A percentile compares a stretch with the other conserved stretches of the same genome.
Conservation (phyloP, 2,113 vertebrate species). For the Gopherus flavomarginatus region DNA sequence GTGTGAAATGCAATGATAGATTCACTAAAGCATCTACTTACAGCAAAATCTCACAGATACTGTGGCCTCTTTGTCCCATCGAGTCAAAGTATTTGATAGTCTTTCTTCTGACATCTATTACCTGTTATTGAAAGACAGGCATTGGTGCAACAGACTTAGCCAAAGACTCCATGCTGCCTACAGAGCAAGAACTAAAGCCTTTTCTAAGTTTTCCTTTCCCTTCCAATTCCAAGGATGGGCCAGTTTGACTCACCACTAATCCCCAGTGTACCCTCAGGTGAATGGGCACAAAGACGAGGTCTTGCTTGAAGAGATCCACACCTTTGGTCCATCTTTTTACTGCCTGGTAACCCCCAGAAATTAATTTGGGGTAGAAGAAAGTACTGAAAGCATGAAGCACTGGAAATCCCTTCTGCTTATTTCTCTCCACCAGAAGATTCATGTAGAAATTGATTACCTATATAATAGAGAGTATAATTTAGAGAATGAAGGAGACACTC, state of each 20-base stretch:
- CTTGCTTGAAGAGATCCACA: constrained; percentile 88
- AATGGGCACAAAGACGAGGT: constrained; percentile 90
- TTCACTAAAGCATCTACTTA: constrained; percentile 78
- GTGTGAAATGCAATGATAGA: background rate
- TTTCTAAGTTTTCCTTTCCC: background rate
- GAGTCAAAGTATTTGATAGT: constrained; percentile 90
- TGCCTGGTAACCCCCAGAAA: constrained; percentile 80
- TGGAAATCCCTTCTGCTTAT: constrained; percentile 74
- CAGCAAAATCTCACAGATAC: constrained; percentile 87
- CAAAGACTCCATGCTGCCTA: background rate
- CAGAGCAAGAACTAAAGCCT: background rate
- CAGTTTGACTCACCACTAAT: constrained; percentile 84
- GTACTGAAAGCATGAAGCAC: constrained; percentile 90
- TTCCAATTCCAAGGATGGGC: background rate
- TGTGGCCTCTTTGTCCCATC: constrained; percentile 85
- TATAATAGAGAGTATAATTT: background rate
- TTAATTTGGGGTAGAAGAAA: constrained; percentile 92
- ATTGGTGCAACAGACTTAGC: background rate
- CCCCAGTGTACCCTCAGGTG: constrained; percentile 91
- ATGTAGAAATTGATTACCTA: constrained; percentile 98
- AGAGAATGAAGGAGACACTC: background rate
- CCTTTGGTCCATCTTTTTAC: constrained; percentile 93
- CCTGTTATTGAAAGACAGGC: constrained; percentile 75
- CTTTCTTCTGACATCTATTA: constrained; percentile 86
- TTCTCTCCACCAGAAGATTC: constrained; percentile 87